Evolutionary conservation across 2,113 vertebrate genomes (phyloP), one percentile per base, ranked within the genome.

Genomic region (Otolemur garnettii): DNA sequence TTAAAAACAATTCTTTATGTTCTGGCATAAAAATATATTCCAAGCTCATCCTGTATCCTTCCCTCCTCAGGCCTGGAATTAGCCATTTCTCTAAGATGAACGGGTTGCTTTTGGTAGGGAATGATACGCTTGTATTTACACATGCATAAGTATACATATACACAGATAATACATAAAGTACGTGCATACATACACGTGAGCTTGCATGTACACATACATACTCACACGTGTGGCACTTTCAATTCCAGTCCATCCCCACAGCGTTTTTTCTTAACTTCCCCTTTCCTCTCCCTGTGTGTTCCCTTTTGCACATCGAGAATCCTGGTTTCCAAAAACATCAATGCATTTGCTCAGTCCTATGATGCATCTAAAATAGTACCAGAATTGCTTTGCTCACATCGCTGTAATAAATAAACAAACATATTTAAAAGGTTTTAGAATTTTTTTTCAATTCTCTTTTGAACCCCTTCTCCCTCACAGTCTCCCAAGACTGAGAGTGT

Each of bases 101-200:
- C 15, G n/a, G 21, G 35, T 45, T 45, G 66, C 38, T 72, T 81
- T 45, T 33, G 59, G 53, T 82, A 28, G 64, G 77, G 9, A 82
- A n/a, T 59, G 10, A 24, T 66, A 53, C 15, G 14, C 28, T 60
- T 3, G 1, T 64, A 24, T 68, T 59, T 38, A 35, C 33, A 28
- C 1, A 10, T 21, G 30, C 1, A 13, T 22, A 18, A 7, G 45
- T 55, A 35, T 21, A 13, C 7, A 18, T 4, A 19, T 6, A 11
- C 7, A 42, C 18, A 53, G 1, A 24, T 18, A 15, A 15, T 15
- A 53, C 26, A 66, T 2, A 26, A 64, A n/a, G 42, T 35, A 55
- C 6, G 7, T 28, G 1, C 21, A 71, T 30, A 62, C 24, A 33
- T 5, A 0, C 50, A 53, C 22, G n/a, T 10, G 6, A 28, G 26